A percentile compares a stretch with the other conserved stretches of the same genome.
Conservation (phyloP, 1,140 invertebrate species). For the Solen grandis region DNA sequence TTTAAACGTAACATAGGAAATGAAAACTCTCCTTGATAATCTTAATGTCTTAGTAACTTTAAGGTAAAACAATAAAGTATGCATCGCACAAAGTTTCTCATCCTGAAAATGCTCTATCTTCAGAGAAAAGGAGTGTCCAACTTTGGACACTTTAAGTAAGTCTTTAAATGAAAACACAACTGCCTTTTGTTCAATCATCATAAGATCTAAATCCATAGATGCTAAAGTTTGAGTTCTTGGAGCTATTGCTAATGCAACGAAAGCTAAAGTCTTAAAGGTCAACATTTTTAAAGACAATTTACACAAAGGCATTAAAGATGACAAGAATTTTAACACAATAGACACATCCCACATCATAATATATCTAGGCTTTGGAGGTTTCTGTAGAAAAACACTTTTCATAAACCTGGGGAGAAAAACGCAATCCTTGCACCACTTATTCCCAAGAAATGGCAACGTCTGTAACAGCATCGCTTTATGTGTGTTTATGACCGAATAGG, state of each 20-base stretch:
- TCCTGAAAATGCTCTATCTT: slow-evolving; percentile 20
- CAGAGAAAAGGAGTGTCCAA: slow-evolving; percentile 23
- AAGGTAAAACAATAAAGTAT: slow-evolving; percentile 28
- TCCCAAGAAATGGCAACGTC: slow-evolving; percentile 3
- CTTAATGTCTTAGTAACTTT: slow-evolving; percentile 1
- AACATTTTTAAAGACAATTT: slow-evolving; percentile 28
- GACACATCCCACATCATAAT: no score
- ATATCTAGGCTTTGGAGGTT: slow-evolving; percentile 17
- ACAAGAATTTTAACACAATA: slow-evolving; percentile 26
- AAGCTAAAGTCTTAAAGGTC: slow-evolving; percentile 14
- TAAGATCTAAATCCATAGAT: slow-evolving; percentile 10
- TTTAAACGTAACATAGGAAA: slow-evolving; percentile 35
- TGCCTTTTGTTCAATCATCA: not conserved
- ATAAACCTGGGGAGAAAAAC: slow-evolving; percentile 16
- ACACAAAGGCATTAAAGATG: not conserved
- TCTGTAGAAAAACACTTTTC: slow-evolving; percentile 18
- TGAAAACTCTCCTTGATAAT: not conserved
- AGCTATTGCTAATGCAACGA: slow-evolving; percentile 3
- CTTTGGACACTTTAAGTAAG: not conserved
- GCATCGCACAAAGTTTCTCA: slow-evolving; percentile 31
- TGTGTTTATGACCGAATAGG: slow-evolving; percentile 14
- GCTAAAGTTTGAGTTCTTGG: slow-evolving; percentile 33
- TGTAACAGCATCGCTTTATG: no score
- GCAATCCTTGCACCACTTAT: not conserved
- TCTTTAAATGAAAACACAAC: no score